A percentile compares a stretch with the other conserved stretches of the same genome.
These are phyloP conservation scores for Botia kubotai DNA, from an alignment of 2,797 vertebrate species.

Conservation along the genomic window DNA sequence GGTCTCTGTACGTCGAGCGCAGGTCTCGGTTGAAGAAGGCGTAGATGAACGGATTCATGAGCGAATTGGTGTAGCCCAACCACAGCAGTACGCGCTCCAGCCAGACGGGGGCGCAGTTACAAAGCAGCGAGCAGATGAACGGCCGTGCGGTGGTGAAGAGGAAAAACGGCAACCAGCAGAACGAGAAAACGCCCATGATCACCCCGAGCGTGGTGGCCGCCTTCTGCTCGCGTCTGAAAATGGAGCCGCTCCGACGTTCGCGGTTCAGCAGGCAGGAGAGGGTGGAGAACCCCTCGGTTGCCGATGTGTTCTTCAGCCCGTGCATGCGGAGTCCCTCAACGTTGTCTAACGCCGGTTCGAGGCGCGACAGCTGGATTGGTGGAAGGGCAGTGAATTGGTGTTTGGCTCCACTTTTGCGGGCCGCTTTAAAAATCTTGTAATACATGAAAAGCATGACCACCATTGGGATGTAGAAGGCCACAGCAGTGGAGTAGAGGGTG, in stretches of 20 bases:
- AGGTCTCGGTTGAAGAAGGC: conserved; percentile 85
- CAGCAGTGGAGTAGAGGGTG: conserved; percentile 84
- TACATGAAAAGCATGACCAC: conserved; percentile 86
- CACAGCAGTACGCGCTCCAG: conserved; percentile 82
- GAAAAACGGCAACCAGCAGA: conserved; percentile 86
- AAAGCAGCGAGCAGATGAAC: conserved; percentile 82
- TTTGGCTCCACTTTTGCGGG: conserved; percentile 82
- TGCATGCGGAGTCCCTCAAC: conserved; percentile 79
- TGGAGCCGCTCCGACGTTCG: conserved; percentile 82
- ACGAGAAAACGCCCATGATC: conserved; percentile 80
- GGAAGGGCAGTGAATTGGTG: conserved; percentile 78
- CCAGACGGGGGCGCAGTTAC: conserved; percentile 84
- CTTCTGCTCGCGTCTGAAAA: conserved; percentile 86
- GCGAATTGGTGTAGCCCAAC: conserved; percentile 84
- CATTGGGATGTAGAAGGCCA: conserved; percentile 86
- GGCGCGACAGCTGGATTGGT: conserved; percentile 66
- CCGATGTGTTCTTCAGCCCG: conserved; percentile 74
- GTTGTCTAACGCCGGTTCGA: conserved; percentile 70
- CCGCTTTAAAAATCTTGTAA: conserved; percentile 85
- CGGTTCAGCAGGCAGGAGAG: conserved; percentile 79
- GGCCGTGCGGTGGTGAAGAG: conserved; percentile 81
- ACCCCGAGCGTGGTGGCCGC: conserved; percentile 83
- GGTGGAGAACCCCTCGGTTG: conserved; percentile 75
- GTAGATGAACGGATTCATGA: conserved; percentile 86
- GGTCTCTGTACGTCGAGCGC: conserved; percentile 81